Conservation (phyloP, 2,888 invertebrate genomes). For the Lapara coniferarum region DNA sequence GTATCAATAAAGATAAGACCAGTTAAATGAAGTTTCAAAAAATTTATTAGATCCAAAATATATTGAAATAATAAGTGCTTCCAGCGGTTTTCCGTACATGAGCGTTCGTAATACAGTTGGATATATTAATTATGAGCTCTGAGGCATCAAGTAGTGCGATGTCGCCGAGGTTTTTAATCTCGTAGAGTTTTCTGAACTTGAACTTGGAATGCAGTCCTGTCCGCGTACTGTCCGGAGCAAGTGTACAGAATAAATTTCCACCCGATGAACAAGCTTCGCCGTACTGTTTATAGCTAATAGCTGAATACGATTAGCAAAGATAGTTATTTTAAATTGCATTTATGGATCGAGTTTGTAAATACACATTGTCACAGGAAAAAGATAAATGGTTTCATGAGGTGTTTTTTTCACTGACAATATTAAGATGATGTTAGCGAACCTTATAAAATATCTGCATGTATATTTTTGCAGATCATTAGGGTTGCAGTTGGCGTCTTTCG, state of each 20-base stretch:
- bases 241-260: constrained; percentile 77
- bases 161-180: constrained; percentile 60
- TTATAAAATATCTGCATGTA: neutral
- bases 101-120: neutral
- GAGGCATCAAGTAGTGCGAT: neutral
- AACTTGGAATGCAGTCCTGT: constrained; percentile 70
- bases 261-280: constrained; percentile 31
- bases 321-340: constrained; percentile 65
- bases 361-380: constrained; percentile 19
- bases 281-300: constrained; percentile 53
- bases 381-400: constrained; percentile 26
- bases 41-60: neutral
- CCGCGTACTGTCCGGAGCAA: constrained; percentile 49
- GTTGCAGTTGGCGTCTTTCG: constrained; percentile 92
- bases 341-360: constrained; percentile 36
- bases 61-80: neutral
- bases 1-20: neutral
- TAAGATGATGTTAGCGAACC: constrained; percentile 22
- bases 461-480: constrained; percentile 87
- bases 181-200: constrained; percentile 68
- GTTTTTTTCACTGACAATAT: constrained; percentile 23
- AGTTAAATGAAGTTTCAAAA: neutral
- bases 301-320: constrained; percentile 66
- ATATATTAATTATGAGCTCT: too few species aligned
- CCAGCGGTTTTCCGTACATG: neutral